phyloP scores from a whole-genome alignment of 2,113 vertebrate species.

The Heterotilapia buettikoferi region DNA sequence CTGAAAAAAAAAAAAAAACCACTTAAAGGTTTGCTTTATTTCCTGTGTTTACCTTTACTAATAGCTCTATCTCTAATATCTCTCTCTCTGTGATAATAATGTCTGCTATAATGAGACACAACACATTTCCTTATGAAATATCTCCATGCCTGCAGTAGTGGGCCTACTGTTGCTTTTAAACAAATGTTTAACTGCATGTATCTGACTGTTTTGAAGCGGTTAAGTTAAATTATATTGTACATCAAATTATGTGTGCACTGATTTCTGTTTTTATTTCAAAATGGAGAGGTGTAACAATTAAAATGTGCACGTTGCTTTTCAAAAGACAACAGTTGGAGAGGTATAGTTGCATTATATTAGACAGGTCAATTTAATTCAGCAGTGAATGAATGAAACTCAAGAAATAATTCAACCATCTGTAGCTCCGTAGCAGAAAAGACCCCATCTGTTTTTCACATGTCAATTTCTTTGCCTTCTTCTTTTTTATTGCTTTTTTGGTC shows the following conservation, averaged over 20 bases:
- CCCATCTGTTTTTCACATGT: background rate
- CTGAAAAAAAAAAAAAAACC: fast-evolving
- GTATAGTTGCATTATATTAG: background rate
- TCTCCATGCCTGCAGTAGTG: background rate
- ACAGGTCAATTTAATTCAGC: background rate
- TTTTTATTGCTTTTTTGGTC: background rate
- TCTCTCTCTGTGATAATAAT: background rate
- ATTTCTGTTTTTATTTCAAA: background rate
- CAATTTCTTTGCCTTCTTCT: background rate
- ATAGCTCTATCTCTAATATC: background rate
- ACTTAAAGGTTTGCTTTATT: background rate
- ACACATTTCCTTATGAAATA: background rate
- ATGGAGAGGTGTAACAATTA: background rate
- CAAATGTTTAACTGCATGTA: background rate
- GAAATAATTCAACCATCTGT: background rate
- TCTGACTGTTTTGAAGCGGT: background rate
- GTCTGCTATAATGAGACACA: background rate
- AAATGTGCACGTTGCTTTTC: background rate
- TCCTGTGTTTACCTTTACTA: background rate
- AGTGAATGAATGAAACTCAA: background rate
- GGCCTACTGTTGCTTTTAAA: background rate
- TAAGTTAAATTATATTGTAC: background rate
- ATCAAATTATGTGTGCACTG: background rate
- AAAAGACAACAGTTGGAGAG: background rate
- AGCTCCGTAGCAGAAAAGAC: background rate